phyloP scores from a whole-genome alignment of 2,113 vertebrate genomes.

The Megaceryle torquata region DNA sequence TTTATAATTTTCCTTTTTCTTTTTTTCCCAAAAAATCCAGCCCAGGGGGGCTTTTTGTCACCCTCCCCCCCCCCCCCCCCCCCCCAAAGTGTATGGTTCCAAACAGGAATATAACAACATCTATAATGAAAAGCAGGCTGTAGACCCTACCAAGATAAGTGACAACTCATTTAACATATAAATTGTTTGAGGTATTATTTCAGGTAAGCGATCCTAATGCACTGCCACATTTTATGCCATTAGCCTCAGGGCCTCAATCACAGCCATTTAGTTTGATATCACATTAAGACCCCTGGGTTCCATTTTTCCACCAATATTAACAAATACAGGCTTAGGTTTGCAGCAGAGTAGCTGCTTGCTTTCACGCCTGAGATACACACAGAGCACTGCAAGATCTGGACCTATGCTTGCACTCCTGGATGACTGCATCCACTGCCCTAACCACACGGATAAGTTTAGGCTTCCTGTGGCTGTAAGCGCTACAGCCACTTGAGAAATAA shows the following conservation, averaged over 20 bases:
- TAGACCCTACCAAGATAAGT: neutral
- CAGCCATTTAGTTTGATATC: neutral
- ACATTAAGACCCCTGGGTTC: neutral
- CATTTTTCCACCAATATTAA: neutral
- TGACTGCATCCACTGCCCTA: neutral
- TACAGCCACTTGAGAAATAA: neutral
- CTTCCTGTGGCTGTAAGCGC: neutral
- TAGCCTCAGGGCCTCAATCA: neutral
- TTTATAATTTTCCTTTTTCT: no score
- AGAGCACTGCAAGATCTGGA: neutral
- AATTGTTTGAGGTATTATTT: neutral
- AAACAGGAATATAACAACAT: neutral
- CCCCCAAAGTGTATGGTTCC: neutral
- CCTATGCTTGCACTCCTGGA: neutral
- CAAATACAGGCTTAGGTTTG: neutral
- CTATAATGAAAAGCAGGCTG: neutral
- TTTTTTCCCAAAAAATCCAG: no score
- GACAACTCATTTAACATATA: neutral
- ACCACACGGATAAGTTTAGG: neutral
- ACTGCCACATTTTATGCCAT: neutral
- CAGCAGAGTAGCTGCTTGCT: neutral
- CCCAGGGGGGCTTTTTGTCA: no score
- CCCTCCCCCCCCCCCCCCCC: no score
- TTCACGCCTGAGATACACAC: accelerated
- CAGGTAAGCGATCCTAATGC: neutral